Evolutionary conservation across 1,140 invertebrate species (phyloP).

Genomic region (Drosophila malerkotliana): DNA sequence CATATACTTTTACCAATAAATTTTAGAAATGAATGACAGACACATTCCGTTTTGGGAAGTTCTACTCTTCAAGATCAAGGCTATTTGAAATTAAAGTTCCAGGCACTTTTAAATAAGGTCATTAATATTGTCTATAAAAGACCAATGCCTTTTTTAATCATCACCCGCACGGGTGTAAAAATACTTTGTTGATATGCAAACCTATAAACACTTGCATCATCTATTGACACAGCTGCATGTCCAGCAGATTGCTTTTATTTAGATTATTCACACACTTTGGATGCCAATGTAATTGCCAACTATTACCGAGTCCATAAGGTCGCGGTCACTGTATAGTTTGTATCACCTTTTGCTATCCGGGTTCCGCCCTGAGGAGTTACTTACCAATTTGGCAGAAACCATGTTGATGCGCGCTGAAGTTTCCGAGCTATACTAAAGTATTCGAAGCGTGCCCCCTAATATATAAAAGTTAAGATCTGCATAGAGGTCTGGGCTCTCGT

Average conservation of each 20-base stretch:
- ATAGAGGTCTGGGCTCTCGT: constrained; percentile 47
- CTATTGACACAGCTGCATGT: constrained; percentile 48
- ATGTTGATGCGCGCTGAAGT: constrained; percentile 75
- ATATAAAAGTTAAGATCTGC: constrained; percentile 70
- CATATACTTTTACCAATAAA: neutral
- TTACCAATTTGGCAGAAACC: constrained; percentile 78
- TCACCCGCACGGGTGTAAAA: neutral
- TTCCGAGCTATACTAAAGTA: constrained; percentile 73
- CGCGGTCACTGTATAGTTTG: neutral
- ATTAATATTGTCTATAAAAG: too few species aligned
- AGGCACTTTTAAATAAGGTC: too few species aligned
- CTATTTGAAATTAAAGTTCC: neutral
- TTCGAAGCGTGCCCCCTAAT: constrained; percentile 29
- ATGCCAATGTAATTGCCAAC: constrained; percentile 47
- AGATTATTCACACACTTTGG: constrained; percentile 33
- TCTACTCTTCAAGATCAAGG: neutral
- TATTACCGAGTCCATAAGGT: constrained; percentile 2
- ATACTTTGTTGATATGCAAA: neutral
- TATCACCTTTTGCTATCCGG: neutral
- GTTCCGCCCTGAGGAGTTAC: constrained; percentile 22
- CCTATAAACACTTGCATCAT: constrained; percentile 3
- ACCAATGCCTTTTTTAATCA: neutral
- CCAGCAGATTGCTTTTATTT: constrained; percentile 31
- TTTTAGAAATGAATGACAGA: neutral
- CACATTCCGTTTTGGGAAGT: neutral